A percentile compares a stretch with the other conserved stretches of the same genome.
phyloP scores from a whole-genome alignment of 2,113 vertebrate genomes.

The Eudorcas thomsonii region DNA sequence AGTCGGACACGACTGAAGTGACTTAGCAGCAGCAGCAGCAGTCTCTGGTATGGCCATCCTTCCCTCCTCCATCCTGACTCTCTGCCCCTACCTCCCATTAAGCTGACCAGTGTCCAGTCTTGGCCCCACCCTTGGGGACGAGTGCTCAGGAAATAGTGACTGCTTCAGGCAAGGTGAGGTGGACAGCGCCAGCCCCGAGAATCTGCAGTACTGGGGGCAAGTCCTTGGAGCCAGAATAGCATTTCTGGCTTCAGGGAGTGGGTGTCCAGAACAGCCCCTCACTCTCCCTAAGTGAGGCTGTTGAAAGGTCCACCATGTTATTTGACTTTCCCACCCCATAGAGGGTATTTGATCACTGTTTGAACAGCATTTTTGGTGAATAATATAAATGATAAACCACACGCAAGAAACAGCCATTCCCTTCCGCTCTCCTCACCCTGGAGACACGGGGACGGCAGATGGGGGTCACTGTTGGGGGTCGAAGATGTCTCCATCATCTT shows the following conservation, averaged over 20 bases:
- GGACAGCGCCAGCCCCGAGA: accelerated
- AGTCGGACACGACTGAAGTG: accelerated
- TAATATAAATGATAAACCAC: not conserved
- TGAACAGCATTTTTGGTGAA: not conserved
- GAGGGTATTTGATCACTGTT: not conserved
- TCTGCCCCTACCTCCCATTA: not conserved
- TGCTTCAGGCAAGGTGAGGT: not conserved
- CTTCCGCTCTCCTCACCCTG: not conserved
- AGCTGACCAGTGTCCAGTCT: not conserved
- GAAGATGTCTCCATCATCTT: not conserved
- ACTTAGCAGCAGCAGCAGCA: too few relatives aligned
- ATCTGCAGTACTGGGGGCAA: accelerated
- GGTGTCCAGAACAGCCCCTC: not conserved
- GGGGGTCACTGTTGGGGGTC: not conserved
- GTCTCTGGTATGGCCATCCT: not conserved
- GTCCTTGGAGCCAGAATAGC: too few relatives aligned
- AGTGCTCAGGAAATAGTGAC: not conserved
- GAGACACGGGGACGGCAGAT: accelerated
- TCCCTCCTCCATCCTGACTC: not conserved
- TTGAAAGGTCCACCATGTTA: not conserved
- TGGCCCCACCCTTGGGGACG: not conserved
- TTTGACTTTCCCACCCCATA: not conserved
- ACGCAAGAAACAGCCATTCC: not conserved
- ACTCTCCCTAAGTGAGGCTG: not conserved
- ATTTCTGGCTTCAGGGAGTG: not conserved